A percentile compares a stretch with the other conserved stretches of the same genome.
These are phyloP conservation scores for Aradophagus sp. DNA, from an alignment of 1,140 invertebrate genomes.

Conservation along the genomic window DNA sequence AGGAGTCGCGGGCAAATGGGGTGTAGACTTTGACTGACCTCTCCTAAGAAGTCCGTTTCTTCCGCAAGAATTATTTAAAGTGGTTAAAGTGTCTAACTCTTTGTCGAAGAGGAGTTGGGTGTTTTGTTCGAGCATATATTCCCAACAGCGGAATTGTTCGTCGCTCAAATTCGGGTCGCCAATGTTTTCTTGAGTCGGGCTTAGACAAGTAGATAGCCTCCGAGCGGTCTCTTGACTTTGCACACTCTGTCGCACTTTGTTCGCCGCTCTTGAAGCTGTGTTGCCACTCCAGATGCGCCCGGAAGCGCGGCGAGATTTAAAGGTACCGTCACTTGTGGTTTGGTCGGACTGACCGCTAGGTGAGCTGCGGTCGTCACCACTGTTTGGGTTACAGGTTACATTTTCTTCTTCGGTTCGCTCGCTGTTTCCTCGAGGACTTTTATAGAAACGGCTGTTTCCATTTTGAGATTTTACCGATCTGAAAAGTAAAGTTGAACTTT, in stretches of 20 bases:
- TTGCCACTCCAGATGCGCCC: conserved; percentile 66
- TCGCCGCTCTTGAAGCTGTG: conserved; percentile 63
- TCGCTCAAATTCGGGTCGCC: conserved; percentile 77
- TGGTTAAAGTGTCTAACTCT: conserved; percentile 87
- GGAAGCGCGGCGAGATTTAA: conserved; percentile 72
- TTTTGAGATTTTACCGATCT: conserved; percentile 62
- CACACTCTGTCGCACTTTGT: conserved; percentile 68
- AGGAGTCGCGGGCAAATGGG: conserved; percentile 61
- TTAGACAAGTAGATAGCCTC: conserved; percentile 31
- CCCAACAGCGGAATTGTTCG: conserved; percentile 93
- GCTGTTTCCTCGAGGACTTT: conserved; percentile 44
- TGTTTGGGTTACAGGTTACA: conserved; percentile 55
- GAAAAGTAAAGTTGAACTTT: conserved; percentile 2
- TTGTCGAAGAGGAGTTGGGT: conserved; percentile 91
- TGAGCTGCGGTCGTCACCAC: conserved; percentile 80
- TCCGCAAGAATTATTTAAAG: conserved; percentile 53
- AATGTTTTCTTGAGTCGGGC: conserved; percentile 74
- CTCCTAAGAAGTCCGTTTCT: conserved; percentile 67
- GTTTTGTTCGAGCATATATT: conserved; percentile 94
- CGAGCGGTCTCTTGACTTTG: conserved; percentile 65
- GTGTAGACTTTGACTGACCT: conserved; percentile 72
- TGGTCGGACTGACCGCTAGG: conserved; percentile 89
- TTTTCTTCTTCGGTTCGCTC: conserved; percentile 62
- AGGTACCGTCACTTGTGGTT: conserved; percentile 75
- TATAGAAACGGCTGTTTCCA: conserved; percentile 60